These are phyloP conservation scores for Chloebia gouldiae DNA, from an alignment of 2,113 vertebrate species.

Conservation along the genomic window DNA sequence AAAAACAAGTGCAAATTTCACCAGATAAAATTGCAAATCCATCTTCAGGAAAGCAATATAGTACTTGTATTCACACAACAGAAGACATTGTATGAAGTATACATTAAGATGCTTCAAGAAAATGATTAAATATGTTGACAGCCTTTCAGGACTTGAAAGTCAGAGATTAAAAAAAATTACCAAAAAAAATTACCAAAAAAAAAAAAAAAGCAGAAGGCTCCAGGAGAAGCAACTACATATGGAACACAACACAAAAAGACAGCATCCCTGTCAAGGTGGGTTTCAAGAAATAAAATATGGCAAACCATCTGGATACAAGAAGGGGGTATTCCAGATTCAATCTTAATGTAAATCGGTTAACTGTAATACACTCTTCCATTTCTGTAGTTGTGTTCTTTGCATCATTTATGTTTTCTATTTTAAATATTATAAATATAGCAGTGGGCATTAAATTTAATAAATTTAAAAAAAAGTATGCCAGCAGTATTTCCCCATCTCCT, in stretches of 20 bases:
- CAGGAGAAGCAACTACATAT: background rate
- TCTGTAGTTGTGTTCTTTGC: background rate
- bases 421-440: background rate
- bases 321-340: background rate
- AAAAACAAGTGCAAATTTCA: background rate
- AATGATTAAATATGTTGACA: background rate
- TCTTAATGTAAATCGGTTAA: background rate
- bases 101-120: background rate
- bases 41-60: background rate
- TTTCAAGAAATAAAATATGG: background rate
- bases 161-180: background rate
- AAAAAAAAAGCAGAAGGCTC: background rate
- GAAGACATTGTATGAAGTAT: background rate
- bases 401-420: background rate
- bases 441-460: background rate
- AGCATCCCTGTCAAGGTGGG: background rate
- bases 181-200: background rate
- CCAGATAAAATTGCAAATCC: background rate
- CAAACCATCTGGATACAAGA: background rate
- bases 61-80: background rate
- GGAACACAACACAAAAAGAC: background rate
- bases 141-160: background rate
- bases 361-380: background rate
- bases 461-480: background rate
- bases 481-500: background rate